A percentile compares a stretch with the other conserved stretches of the same genome.
Conservation (phyloP, 2,113 vertebrate genomes). For the Dipodomys ordii region DNA sequence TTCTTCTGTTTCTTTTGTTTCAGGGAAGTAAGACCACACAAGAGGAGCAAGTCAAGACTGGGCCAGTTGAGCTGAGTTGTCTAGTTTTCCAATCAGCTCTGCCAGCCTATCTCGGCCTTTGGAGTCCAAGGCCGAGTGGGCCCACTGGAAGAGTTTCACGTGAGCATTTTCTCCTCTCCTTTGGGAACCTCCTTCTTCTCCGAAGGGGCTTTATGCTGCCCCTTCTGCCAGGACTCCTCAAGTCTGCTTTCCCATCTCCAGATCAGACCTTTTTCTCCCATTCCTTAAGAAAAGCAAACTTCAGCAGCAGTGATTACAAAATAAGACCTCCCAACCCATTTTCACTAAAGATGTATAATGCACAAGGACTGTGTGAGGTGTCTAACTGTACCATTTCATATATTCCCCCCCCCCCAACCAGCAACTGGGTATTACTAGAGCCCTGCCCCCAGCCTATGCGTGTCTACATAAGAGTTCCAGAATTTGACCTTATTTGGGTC, state of each 20-base stretch:
- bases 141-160: neutral
- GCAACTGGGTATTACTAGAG: neutral
- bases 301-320: neutral
- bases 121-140: neutral
- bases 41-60: neutral
- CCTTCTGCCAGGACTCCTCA: neutral
- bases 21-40: neutral
- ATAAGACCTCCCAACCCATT: neutral
- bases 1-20: neutral
- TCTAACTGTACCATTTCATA: neutral
- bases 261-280: neutral
- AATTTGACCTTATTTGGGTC: neutral
- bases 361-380: fast-evolving
- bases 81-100: neutral
- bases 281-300: neutral
- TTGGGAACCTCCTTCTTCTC: neutral
- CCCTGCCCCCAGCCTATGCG: neutral
- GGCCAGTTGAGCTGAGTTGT: neutral
- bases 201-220: fast-evolving
- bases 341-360: neutral
- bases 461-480: neutral
- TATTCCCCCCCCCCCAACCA: neutral
- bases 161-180: neutral
- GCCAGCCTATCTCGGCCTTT: neutral
- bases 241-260: neutral